Evolutionary conservation across 2,888 invertebrate species (phyloP).

Genomic region (Pollenia griseotomentosa): DNA sequence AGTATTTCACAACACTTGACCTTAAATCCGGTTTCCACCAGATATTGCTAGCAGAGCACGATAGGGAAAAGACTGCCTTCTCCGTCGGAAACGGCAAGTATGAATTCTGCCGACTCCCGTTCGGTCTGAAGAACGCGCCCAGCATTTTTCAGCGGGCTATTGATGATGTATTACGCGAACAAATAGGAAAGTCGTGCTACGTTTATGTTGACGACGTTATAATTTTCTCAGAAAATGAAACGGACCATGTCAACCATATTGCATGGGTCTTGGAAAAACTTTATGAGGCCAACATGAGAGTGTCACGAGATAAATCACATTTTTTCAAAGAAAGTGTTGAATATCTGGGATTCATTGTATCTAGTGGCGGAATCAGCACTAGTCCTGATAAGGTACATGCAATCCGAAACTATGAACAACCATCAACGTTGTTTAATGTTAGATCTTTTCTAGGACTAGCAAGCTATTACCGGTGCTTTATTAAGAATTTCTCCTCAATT

Average conservation of each 20-base stretch:
- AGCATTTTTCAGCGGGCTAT: background rate
- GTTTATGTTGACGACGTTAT: constrained; percentile 35
- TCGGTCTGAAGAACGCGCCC: background rate
- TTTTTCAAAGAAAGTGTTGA: constrained; percentile 57
- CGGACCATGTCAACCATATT: too few relatives aligned
- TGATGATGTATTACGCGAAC: background rate
- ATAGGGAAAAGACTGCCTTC: background rate
- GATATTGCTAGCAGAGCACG: background rate
- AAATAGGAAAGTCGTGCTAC: background rate
- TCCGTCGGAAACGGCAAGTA: background rate
- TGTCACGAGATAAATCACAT: constrained; percentile 63
- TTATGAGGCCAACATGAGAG: too few relatives aligned
- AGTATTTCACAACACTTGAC: background rate
- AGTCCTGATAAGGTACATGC: too few relatives aligned
- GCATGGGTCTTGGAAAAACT: too few relatives aligned
- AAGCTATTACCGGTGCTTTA: too few relatives aligned
- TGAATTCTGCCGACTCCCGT: background rate
- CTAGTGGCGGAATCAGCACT: too few relatives aligned
- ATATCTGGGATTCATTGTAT: constrained; percentile 36
- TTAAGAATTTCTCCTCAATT: too few relatives aligned
- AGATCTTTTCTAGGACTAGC: too few relatives aligned
- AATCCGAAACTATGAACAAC: too few relatives aligned
- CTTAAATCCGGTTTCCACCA: background rate
- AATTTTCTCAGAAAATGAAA: too few relatives aligned
- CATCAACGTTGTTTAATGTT: too few relatives aligned